A percentile compares a stretch with the other conserved stretches of the same genome.
Conservation (phyloP, 2,113 vertebrate species). For the Psammodynastes pulverulentus region DNA sequence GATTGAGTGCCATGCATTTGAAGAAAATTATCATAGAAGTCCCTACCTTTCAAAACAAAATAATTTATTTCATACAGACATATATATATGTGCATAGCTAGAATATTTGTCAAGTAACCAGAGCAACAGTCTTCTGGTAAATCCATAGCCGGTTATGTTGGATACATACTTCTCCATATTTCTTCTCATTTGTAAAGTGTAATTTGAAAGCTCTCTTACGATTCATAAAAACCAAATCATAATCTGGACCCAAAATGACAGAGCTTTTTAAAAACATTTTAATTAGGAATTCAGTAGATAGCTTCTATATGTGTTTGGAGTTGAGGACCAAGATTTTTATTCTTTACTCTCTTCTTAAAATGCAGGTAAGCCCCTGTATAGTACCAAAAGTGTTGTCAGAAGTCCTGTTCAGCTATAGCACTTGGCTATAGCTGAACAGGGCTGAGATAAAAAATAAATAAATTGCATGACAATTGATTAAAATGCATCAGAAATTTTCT, state of each 20-base stretch:
- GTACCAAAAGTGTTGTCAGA: background rate
- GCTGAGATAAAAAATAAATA: background rate
- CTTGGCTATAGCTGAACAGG: background rate
- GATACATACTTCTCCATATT: conserved; percentile 7
- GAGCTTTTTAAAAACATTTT: conserved; percentile 27
- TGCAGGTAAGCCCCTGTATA: background rate
- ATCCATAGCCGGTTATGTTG: conserved; percentile 2
- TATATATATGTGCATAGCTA: conserved; percentile 21
- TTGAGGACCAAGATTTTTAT: conserved; percentile 1
- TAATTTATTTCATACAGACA: conserved; percentile 10
- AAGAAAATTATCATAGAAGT: conserved; percentile 45
- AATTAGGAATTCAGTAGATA: conserved; percentile 11
- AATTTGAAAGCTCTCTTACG: conserved; percentile 49
- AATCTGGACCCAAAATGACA: conserved; percentile 31
- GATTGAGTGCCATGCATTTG: conserved; percentile 36
- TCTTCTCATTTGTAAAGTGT: background rate
- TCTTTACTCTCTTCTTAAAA: conserved; percentile 10
- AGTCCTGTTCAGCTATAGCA: background rate
- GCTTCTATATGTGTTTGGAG: conserved; percentile 28
- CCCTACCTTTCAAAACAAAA: conserved; percentile 23
- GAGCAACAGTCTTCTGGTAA: conserved; percentile 32
- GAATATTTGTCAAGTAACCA: conserved; percentile 41
- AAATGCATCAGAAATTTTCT: background rate
- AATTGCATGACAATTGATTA: background rate
- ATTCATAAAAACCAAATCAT: conserved; percentile 41